These are phyloP conservation scores for Pteropus alecto DNA, from an alignment of 2,113 vertebrate genomes.

Conservation along the genomic window DNA sequence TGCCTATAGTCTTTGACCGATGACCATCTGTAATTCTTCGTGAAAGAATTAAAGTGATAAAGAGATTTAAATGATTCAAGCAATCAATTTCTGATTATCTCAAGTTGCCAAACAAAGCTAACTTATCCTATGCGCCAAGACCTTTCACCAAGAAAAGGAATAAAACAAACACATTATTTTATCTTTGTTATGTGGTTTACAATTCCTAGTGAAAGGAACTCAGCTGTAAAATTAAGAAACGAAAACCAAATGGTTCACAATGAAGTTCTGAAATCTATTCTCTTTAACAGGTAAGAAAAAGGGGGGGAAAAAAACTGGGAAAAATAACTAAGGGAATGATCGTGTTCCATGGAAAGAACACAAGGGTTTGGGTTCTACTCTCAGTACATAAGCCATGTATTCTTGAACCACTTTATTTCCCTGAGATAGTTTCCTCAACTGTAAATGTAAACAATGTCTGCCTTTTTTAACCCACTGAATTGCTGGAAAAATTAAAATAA, in stretches of 20 bases:
- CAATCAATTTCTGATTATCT: constrained; percentile 59
- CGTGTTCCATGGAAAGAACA: neutral
- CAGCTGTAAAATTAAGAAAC: constrained; percentile 72
- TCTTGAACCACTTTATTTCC: neutral
- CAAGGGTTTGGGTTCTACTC: neutral
- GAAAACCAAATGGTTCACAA: constrained; percentile 63
- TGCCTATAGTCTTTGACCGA: constrained; percentile 23
- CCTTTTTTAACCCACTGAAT: neutral
- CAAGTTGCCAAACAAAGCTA: constrained; percentile 52
- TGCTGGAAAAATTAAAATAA: neutral
- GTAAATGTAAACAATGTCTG: neutral
- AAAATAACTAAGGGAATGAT: neutral
- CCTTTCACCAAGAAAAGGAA: constrained; percentile 64
- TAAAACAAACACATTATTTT: constrained; percentile 67
- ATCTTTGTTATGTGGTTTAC: constrained; percentile 67
- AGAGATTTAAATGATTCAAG: constrained; percentile 45
- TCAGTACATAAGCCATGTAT: neutral
- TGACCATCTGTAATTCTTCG: constrained; percentile 50
- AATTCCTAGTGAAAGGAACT: constrained; percentile 58
- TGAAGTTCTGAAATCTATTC: constrained; percentile 33
- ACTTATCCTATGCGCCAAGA: constrained; percentile 48
- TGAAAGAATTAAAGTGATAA: constrained; percentile 65
- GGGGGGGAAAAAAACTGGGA: neutral
- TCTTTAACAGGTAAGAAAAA: constrained; percentile 58
- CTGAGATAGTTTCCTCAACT: neutral